Evolutionary conservation across 2,888 invertebrate genomes (phyloP).

Genomic region (Ennomos erosarius): DNA sequence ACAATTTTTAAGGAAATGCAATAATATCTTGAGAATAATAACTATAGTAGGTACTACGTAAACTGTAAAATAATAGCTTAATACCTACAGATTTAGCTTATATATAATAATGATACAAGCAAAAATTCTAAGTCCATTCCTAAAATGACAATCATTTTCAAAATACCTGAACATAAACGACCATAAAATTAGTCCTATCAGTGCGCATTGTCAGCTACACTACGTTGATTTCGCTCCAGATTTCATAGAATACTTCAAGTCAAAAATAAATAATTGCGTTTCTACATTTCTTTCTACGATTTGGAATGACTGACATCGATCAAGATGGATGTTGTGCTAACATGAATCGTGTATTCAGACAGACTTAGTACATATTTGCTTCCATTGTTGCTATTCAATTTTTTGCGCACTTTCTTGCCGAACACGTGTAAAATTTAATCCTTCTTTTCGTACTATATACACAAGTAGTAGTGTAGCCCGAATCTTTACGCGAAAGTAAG

Average conservation of each 20-base stretch:
- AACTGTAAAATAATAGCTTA: too few relatives aligned
- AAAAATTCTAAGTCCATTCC: slow-evolving; percentile 6
- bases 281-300: slow-evolving; percentile 9
- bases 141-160: slow-evolving; percentile 11
- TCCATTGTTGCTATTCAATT: not conserved
- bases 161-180: slow-evolving; percentile 11
- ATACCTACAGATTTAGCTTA: too few relatives aligned
- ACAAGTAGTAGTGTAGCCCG: too few relatives aligned
- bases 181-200: slow-evolving; percentile 29
- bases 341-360: slow-evolving; percentile 2
- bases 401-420: too few relatives aligned
- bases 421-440: too few relatives aligned
- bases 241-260: slow-evolving; percentile 5
- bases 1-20: too few relatives aligned
- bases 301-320: slow-evolving; percentile 4
- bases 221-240: slow-evolving; percentile 15
- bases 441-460: too few relatives aligned
- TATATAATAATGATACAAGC: too few relatives aligned
- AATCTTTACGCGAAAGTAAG: too few relatives aligned
- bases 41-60: too few relatives aligned
- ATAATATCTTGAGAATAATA: too few relatives aligned
- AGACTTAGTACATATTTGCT: slow-evolving; percentile 2
- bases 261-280: slow-evolving; percentile 28
- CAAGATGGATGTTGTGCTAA: slow-evolving; percentile 1
- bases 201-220: slow-evolving; percentile 8